These are phyloP conservation scores for Odontamblyopus rebecca DNA, from an alignment of 2,797 vertebrate species.

Conservation along the genomic window DNA sequence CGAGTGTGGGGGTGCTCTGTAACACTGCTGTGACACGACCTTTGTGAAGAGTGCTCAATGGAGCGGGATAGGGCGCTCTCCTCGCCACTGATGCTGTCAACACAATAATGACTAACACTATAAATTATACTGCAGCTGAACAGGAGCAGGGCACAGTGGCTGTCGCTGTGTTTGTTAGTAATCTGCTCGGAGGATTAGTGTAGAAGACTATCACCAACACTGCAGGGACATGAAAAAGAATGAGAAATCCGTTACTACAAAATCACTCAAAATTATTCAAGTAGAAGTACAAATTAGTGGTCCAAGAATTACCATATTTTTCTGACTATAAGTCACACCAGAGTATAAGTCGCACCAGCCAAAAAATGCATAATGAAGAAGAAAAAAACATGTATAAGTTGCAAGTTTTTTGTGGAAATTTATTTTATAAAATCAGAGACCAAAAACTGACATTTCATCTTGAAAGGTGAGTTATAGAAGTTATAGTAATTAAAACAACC, in stretches of 20 bases:
- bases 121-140: background rate
- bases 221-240: background rate
- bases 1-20: constrained; percentile 26
- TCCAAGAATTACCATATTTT: too few species aligned
- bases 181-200: background rate
- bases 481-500: too few species aligned
- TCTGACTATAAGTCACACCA: too few species aligned
- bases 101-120: background rate
- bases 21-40: constrained; percentile 29
- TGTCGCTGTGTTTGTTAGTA: background rate
- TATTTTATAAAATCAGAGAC: too few species aligned
- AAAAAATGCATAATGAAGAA: too few species aligned
- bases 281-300: too few species aligned
- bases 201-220: background rate
- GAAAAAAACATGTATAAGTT: too few species aligned
- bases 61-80: constrained; percentile 6
- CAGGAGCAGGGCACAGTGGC: background rate
- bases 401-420: too few species aligned
- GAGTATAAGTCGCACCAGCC: too few species aligned
- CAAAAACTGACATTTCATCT: too few species aligned
- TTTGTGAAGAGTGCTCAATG: constrained; percentile 41
- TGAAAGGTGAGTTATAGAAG: too few species aligned
- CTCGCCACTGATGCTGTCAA: background rate
- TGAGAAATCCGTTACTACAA: background rate
- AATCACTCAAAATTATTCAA: too few species aligned